A percentile compares a stretch with the other conserved stretches of the same genome.
Conservation (phyloP, 2,888 invertebrate species). For the Mesorhabditis spiculigera region DNA sequence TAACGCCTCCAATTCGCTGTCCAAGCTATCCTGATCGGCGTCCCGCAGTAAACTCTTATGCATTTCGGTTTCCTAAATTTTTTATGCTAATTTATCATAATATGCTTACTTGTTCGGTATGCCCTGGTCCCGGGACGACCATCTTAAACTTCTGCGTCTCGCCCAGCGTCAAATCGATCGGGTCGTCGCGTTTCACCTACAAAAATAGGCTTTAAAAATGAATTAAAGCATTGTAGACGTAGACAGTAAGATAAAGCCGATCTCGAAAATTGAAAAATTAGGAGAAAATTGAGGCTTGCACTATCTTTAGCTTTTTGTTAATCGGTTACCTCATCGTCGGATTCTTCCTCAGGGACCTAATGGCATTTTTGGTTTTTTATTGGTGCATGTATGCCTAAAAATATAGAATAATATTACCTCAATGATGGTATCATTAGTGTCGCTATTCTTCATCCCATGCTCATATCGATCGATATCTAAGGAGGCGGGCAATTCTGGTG, state of each 20-base stretch:
- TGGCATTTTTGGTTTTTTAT: too few species aligned
- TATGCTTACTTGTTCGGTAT: constrained; percentile 42
- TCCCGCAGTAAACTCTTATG: constrained; percentile 47
- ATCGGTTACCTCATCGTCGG: background rate
- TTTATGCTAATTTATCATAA: too few species aligned
- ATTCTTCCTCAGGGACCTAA: too few species aligned
- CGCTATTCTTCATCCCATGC: constrained; percentile 31
- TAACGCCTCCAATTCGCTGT: constrained; percentile 8
- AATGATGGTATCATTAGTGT: constrained; percentile 53
- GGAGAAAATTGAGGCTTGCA: constrained; percentile 1
- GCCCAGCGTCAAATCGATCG: constrained; percentile 43
- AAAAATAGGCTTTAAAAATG: constrained; percentile 11
- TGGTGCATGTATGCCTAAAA: background rate
- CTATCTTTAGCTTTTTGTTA: background rate
- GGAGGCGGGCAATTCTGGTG: constrained; percentile 43
- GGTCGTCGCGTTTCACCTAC: constrained; percentile 5
- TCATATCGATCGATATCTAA: constrained; percentile 43
- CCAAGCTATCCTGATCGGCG: constrained; percentile 29
- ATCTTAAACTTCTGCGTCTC: constrained; percentile 57
- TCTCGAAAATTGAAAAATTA: too few species aligned
- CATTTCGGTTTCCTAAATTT: constrained; percentile 32
- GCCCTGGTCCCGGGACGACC: constrained; percentile 52
- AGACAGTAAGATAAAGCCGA: too few species aligned
- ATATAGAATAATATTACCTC: constrained; percentile 34
- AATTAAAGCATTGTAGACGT: background rate